These are phyloP conservation scores for Neosilurus hyrtlii DNA, from an alignment of 2,797 vertebrate species.

Conservation along the genomic window DNA sequence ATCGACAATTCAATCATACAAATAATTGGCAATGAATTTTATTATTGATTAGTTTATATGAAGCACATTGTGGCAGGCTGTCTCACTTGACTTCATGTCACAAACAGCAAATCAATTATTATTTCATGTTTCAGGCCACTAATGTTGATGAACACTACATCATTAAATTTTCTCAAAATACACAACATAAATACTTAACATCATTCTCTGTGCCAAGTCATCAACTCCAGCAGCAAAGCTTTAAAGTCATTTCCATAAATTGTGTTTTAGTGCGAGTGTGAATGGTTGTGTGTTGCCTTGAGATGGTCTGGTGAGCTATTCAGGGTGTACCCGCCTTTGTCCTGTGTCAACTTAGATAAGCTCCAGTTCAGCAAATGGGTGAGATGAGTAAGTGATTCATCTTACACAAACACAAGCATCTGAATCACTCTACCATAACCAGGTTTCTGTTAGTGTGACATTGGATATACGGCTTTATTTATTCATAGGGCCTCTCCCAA, in stretches of 20 bases:
- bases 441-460: neutral
- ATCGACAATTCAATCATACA: neutral
- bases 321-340: too few species aligned
- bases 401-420: neutral
- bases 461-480: neutral
- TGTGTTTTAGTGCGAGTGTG: too few species aligned
- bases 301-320: too few species aligned
- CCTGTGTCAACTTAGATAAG: too few species aligned
- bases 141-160: neutral
- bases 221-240: neutral
- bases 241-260: neutral
- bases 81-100: neutral
- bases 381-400: neutral
- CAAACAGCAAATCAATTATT: neutral
- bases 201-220: neutral
- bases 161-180: neutral
- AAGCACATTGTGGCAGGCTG: neutral
- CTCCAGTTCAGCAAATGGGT: too few species aligned
- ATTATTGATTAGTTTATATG: neutral
- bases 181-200: too few species aligned
- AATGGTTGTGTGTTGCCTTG: too few species aligned
- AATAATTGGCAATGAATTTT: neutral
- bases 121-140: neutral
- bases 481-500: too few species aligned
- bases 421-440: neutral